Percentiles rank a stretch among this genome's conserved stretches.
Conservation (phyloP, 2,888 invertebrate species). For the Zaprionus obscuricornis region DNA sequence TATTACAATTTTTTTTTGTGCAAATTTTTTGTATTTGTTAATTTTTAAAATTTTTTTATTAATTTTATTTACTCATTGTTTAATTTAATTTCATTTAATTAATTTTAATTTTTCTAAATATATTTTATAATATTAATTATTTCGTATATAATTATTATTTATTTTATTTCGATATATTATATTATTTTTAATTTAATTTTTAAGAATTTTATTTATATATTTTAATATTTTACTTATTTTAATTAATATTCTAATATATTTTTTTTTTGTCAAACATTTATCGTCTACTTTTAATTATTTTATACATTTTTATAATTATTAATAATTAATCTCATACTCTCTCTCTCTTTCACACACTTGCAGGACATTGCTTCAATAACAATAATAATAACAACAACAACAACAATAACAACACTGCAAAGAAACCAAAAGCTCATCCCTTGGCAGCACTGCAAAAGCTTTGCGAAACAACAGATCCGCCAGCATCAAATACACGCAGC, state of each 20-base stretch:
- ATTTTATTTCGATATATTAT: background rate
- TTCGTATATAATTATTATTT: background rate
- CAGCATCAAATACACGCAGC: slow-evolving; percentile 81
- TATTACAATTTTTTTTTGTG: background rate
- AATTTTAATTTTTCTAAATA: no score
- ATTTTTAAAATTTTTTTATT: background rate
- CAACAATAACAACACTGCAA: slow-evolving; percentile 35
- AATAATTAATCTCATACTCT: no score
- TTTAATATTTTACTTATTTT: no score
- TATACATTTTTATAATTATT: background rate
- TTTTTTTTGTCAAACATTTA: no score
- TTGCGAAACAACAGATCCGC: slow-evolving; percentile 94
- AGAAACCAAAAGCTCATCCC: slow-evolving; percentile 89
- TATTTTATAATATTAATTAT: background rate
- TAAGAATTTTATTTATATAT: no score
- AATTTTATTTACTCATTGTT: background rate
- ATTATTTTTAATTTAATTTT: background rate
- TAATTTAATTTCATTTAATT: background rate
- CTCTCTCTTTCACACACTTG: background rate
- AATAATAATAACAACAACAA: slow-evolving; percentile 55
- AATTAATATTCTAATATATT: no score
- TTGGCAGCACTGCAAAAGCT: slow-evolving; percentile 97
- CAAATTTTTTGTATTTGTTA: background rate
- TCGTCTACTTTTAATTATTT: no score
- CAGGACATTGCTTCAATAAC: slow-evolving; percentile 59